Evolutionary conservation across 2,113 vertebrate genomes (phyloP).

Genomic region (Notarius lentiginosus): DNA sequence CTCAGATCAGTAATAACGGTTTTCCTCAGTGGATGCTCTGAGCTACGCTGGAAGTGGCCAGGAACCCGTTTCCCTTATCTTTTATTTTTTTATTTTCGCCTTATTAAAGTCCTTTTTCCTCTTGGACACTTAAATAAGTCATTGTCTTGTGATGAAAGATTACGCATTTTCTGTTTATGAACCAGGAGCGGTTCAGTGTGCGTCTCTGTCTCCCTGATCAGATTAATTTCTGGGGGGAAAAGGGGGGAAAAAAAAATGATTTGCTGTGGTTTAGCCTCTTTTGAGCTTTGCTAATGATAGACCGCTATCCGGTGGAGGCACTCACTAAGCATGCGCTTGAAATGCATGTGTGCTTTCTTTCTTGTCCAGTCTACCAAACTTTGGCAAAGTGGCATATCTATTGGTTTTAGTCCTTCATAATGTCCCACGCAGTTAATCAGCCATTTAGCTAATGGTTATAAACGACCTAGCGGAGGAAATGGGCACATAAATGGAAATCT

Average conservation of each 20-base stretch:
- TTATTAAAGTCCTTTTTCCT: constrained; percentile 35
- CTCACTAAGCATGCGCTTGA: neutral
- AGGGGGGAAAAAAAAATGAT: neutral
- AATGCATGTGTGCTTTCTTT: constrained; percentile 10
- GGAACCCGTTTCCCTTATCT: neutral
- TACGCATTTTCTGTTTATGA: neutral
- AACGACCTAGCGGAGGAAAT: neutral
- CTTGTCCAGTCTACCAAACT: neutral
- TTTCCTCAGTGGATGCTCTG: neutral
- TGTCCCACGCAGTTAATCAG: neutral
- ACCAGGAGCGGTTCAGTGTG: neutral
- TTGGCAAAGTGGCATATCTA: neutral
- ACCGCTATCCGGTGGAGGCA: neutral
- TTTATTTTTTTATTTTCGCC: neutral
- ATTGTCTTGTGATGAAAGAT: constrained; percentile 33
- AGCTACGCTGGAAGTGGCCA: neutral
- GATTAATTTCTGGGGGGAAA: neutral
- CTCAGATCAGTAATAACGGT: constrained; percentile 24
- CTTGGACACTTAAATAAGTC: constrained; percentile 46
- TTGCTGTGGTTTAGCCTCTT: neutral
- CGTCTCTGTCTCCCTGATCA: neutral
- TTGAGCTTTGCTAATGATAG: neutral
- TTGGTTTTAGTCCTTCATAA: neutral
- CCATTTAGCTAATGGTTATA: neutral
- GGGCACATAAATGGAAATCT: neutral